phyloP scores from a whole-genome alignment of 1,140 invertebrate species.

The Cataglyphis hispanica region DNA sequence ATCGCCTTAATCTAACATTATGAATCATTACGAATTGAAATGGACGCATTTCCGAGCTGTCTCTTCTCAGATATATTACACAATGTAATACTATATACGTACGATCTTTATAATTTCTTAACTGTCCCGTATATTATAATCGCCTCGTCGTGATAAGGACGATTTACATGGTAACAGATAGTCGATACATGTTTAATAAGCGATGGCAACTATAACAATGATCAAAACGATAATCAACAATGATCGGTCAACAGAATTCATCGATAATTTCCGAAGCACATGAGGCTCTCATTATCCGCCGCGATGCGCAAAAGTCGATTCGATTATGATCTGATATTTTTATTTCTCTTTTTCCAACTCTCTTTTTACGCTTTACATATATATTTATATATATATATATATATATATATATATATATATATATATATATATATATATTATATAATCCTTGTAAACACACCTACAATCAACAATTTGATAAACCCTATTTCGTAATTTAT shows the following conservation, averaged over 20 bases:
- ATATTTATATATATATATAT: background rate
- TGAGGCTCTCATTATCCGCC: constrained; percentile 10
- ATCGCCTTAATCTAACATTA: background rate
- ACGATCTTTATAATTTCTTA: constrained; percentile 3
- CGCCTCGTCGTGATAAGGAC: background rate
- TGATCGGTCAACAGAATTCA: constrained; percentile 35
- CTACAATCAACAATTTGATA: constrained; percentile 78
- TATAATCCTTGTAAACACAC: constrained; percentile 73
- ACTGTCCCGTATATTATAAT: constrained; percentile 11
- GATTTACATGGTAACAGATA: constrained; percentile 7
- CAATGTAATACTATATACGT: background rate
- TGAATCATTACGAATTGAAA: constrained; percentile 5
- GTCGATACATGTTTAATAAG: constrained; percentile 15
- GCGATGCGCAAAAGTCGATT: constrained; percentile 61
- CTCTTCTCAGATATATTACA: constrained; percentile 25
- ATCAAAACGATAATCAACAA: constrained; percentile 53
- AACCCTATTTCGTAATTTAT: constrained; percentile 73
- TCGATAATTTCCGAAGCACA: background rate
- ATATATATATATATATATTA: constrained; percentile 63
- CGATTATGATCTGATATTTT: constrained; percentile 63
- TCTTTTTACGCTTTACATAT: constrained; percentile 56
- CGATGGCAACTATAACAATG: constrained; percentile 41
- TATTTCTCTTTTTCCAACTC: constrained; percentile 26
- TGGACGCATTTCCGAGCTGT: background rate
- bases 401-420: constrained; percentile 52